A percentile compares a stretch with the other conserved stretches of the same genome.
Conservation (phyloP, 2,113 vertebrate species). For the Ondatra zibethicus region DNA sequence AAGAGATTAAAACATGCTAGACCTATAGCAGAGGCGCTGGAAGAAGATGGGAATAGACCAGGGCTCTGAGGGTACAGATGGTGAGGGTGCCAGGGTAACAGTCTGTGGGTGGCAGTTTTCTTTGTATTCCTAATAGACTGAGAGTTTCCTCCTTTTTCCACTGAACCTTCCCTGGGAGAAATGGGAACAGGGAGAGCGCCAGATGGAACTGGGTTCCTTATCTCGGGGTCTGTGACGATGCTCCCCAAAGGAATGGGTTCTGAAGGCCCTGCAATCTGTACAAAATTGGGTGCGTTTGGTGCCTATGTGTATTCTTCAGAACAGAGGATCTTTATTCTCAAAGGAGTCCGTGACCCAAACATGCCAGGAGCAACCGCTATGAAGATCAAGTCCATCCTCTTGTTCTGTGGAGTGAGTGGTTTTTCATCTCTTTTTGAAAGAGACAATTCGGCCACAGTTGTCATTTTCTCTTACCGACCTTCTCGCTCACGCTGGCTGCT, state of each 20-base stretch:
- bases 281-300: background rate
- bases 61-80: slow-evolving; percentile 54
- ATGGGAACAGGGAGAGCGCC: slow-evolving; percentile 1
- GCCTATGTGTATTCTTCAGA: background rate
- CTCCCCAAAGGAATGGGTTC: background rate
- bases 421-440: background rate
- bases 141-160: background rate
- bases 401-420: background rate
- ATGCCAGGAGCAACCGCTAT: background rate
- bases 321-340: background rate
- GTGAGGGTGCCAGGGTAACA: slow-evolving; percentile 24
- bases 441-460: background rate
- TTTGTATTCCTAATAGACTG: slow-evolving; percentile 63
- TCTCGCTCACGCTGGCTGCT: background rate
- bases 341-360: background rate
- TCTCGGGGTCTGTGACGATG: background rate
- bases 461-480: background rate
- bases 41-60: background rate
- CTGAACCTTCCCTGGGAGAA: slow-evolving; percentile 47
- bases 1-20: background rate
- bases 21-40: background rate
- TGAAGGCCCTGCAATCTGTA: slow-evolving; percentile 18
- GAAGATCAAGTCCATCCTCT: background rate
- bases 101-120: slow-evolving; percentile 39
- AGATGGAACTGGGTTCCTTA: background rate